These are phyloP conservation scores for Pentamera pediparva DNA, from an alignment of 53 echinoderm and acorn worm species.

Conservation along the genomic window DNA sequence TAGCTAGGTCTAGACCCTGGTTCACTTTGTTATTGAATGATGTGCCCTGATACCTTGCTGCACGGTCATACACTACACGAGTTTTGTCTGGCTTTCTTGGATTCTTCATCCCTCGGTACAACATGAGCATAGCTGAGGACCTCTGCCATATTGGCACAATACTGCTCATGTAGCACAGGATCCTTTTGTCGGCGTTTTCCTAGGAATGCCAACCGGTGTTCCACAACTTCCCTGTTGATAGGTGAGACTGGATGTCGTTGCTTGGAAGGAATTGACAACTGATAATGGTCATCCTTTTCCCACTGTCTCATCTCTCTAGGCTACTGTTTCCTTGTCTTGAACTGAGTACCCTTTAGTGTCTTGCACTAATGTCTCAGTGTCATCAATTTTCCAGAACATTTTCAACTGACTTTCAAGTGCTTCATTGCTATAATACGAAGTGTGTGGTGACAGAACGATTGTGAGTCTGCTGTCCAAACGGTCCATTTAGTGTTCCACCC, in stretches of 20 bases:
- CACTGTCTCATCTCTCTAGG: constrained; percentile 16
- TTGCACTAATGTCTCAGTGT: not conserved
- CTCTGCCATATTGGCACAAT: constrained; percentile 18
- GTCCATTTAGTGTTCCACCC: constrained; percentile 30
- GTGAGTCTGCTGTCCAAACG: not conserved
- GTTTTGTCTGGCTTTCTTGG: constrained; percentile 27
- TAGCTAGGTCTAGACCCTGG: constrained; percentile 46
- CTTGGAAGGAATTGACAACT: constrained; percentile 40
- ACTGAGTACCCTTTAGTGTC: constrained; percentile 37
- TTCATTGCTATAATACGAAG: not conserved
- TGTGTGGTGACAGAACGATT: too few species aligned
- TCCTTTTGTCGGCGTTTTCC: constrained; percentile 11
- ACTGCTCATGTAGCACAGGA: constrained; percentile 7
- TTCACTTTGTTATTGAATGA: not conserved
- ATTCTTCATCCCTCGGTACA: constrained; percentile 9
- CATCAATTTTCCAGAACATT: constrained; percentile 15
- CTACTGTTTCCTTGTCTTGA: constrained; percentile 26
- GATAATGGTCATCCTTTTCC: constrained; percentile 14
- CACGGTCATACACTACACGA: constrained; percentile 29
- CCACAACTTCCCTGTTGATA: constrained; percentile 22
- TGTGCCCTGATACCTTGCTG: not conserved
- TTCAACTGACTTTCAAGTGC: constrained; percentile 17
- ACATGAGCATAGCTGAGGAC: constrained; percentile 18
- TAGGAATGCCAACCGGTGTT: not conserved
- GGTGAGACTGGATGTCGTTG: not conserved